Base-by-base conservation (phyloP, 2,113 vertebrate species). In the Chunga burmeisteri region DNA sequence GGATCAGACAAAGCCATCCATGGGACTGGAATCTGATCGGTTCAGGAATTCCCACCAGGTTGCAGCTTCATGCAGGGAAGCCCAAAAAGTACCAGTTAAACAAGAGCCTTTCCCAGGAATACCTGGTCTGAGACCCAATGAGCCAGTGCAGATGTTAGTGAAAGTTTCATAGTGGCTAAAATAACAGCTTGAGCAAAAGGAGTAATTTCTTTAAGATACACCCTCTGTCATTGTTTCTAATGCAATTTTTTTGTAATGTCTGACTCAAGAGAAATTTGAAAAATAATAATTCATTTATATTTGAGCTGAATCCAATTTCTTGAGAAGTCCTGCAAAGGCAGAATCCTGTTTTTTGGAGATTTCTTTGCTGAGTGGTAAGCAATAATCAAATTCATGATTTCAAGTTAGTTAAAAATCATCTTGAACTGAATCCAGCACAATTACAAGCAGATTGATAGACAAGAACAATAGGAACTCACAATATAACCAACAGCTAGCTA, bases 311-410 rank as follows among this genome's bases (percentile, higher is more conserved):
- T 81, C 56, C 40, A 85, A 82, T 47, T 83, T 92, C 87, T 91
- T 93, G 66, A 86, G 88, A 88, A 86, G 66, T 73, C 9, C 75
- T 88, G 42, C 46, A 85, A 85, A 88, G 62, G 56, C 52, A 68
- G 27, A 85, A 86, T 90, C 29, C 26, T 90, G 32, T 2, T 17
- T 58, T 92, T 86, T 65, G 3, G 23, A 40, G 22, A 73, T 61
- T 89, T 89, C 61, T 95, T 78, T 84, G 11, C 36, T 89, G 81
- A 52, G 47, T 94, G 82, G 71, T 81, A 90, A 82, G 81, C 71
- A 88, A 77, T 58, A 90, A 83, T 90, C 58, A 71, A 88, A 86
- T 88, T 77, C 88, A 83, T 88, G 16, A 83, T 95, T 96, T 93
- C 50, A 83, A 77, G 92, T 93, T 66, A 94, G 74, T 86, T 86